Percentiles rank a stretch among this genome's conserved stretches.
Evolutionary conservation across 2,888 invertebrate species (phyloP).

Genomic region (Phaonia tiefii): DNA sequence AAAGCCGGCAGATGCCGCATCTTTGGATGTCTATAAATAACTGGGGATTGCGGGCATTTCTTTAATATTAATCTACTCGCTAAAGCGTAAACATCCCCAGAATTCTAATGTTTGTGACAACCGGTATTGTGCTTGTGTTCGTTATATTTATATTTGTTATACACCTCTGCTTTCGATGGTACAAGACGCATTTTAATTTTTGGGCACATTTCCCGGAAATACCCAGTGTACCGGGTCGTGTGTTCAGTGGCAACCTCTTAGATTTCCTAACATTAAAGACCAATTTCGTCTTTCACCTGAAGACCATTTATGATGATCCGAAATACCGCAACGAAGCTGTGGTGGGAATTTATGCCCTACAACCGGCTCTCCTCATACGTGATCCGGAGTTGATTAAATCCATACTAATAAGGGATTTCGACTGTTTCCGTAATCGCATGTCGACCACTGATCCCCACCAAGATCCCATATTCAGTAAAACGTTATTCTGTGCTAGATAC

Average conservation of each 20-base stretch:
- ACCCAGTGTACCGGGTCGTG: background rate
- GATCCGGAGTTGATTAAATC: constrained; percentile 80
- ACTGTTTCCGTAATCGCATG: constrained; percentile 73
- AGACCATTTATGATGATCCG: constrained; percentile 74
- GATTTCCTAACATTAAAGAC: constrained; percentile 75
- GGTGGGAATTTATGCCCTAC: constrained; percentile 78
- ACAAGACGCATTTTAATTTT: too few species aligned
- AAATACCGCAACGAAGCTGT: constrained; percentile 69
- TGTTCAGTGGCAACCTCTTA: constrained; percentile 75
- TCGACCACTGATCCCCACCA: constrained; percentile 70
- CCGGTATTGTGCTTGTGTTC: background rate
- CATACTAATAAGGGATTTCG: constrained; percentile 74
- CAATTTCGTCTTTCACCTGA: constrained; percentile 75
- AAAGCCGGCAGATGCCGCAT: too few species aligned
- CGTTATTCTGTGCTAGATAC: constrained; percentile 74
- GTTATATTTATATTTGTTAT: too few species aligned
- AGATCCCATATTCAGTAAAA: constrained; percentile 72
- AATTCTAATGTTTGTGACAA: background rate
- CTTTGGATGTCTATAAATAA: too few species aligned
- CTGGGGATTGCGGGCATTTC: too few species aligned
- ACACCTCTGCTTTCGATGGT: too few species aligned
- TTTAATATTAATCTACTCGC: too few species aligned
- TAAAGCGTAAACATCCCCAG: too few species aligned
- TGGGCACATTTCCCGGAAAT: too few species aligned
- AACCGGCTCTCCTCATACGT: constrained; percentile 79